These are phyloP conservation scores for Halisarca cf. caerulea DNA, from an alignment of 37 sponge, comb jelly and placozoan species.

Conservation along the genomic window DNA sequence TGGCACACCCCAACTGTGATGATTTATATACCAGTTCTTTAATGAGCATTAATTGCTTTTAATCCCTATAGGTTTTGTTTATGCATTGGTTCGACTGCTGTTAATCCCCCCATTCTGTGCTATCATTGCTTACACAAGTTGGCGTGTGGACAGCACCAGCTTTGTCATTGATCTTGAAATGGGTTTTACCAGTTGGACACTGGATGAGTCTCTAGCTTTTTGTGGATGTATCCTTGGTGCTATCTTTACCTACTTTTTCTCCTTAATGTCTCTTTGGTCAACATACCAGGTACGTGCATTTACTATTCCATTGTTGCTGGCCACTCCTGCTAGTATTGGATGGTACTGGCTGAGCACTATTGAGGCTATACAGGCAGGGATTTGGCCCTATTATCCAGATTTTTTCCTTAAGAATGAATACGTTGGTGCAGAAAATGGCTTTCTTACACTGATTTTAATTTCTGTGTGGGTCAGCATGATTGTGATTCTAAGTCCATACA, in stretches of 20 bases:
- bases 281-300: slow-evolving; percentile 3
- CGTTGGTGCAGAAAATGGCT: not conserved
- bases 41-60: not conserved
- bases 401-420: not conserved
- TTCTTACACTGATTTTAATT: slow-evolving; percentile 5
- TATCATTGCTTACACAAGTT: not conserved
- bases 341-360: slow-evolving; percentile 23
- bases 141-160: too few relatives aligned
- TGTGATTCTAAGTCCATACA: slow-evolving; percentile 35
- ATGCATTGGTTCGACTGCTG: not conserved
- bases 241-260: not conserved
- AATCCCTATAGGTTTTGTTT: slow-evolving; percentile 9
- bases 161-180: not conserved
- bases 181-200: slow-evolving; percentile 1
- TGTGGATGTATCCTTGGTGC: not conserved
- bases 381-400: not conserved
- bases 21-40: not conserved
- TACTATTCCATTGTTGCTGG: not conserved
- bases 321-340: not conserved
- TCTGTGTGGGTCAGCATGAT: slow-evolving; percentile 56
- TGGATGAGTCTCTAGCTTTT: not conserved
- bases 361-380: not conserved
- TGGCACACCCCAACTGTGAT: too few relatives aligned
- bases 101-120: not conserved
- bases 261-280: slow-evolving; percentile 4